phyloP scores from a whole-genome alignment of 2,797 vertebrate species.

The Sarcoramphus papa region DNA sequence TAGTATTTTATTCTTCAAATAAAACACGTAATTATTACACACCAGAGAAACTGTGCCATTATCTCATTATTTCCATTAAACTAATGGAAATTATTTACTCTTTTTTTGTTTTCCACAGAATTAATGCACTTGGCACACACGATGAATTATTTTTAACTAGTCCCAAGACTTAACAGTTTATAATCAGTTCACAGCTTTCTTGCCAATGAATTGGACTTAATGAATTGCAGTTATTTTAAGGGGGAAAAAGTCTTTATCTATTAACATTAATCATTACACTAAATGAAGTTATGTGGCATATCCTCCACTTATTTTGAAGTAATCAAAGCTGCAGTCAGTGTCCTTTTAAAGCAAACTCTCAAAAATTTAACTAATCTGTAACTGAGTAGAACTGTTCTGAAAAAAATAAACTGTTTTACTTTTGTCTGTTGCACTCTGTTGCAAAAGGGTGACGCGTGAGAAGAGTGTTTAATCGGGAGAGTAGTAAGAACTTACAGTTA shows the following conservation, averaged over 20 bases:
- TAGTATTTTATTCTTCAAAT: constrained; percentile 6
- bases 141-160: neutral
- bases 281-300: neutral
- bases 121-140: neutral
- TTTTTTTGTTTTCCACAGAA: neutral
- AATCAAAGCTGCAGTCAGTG: neutral
- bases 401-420: neutral
- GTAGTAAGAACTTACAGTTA: neutral
- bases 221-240: neutral
- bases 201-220: neutral
- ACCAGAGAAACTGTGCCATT: neutral
- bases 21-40: neutral
- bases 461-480: accelerated
- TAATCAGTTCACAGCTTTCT: neutral
- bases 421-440: neutral
- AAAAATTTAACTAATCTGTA: neutral
- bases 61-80: constrained; percentile 31
- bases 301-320: neutral
- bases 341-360: neutral
- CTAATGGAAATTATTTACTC: constrained; percentile 16
- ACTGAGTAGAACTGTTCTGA: neutral
- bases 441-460: neutral
- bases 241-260: neutral
- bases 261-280: neutral
- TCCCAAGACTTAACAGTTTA: neutral